These are phyloP conservation scores for Drosophila ohnishii DNA, from an alignment of 1,140 invertebrate genomes.

Conservation along the genomic window DNA sequence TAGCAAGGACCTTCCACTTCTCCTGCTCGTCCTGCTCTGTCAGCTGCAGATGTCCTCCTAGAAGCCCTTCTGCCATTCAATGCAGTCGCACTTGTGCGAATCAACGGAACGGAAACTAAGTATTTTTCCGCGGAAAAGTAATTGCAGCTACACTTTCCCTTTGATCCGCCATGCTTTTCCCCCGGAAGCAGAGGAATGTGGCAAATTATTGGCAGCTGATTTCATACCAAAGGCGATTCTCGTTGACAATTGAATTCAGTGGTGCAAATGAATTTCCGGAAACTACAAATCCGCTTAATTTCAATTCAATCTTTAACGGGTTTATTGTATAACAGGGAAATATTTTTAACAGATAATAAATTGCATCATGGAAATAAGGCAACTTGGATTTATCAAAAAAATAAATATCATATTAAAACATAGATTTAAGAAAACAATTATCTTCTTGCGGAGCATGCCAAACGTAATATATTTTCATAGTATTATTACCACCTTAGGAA, in stretches of 20 bases:
- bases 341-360: background rate
- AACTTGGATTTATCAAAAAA: too few species aligned
- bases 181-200: slow-evolving; percentile 18
- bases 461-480: too few species aligned
- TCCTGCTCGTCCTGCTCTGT: background rate
- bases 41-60: slow-evolving; percentile 23
- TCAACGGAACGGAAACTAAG: slow-evolving; percentile 37
- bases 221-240: slow-evolving; percentile 18
- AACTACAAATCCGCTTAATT: slow-evolving; percentile 5
- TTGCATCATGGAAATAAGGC: background rate
- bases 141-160: slow-evolving; percentile 37
- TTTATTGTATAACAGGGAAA: background rate
- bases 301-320: background rate
- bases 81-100: slow-evolving; percentile 27
- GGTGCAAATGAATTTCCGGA: slow-evolving; percentile 13
- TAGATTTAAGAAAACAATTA: too few species aligned
- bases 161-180: slow-evolving; percentile 8
- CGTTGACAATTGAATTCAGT: slow-evolving; percentile 2
- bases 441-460: too few species aligned
- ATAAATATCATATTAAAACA: too few species aligned
- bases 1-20: background rate
- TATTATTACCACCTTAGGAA: background rate
- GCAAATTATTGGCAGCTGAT: slow-evolving; percentile 34
- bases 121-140: slow-evolving; percentile 44
- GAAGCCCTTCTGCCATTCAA: slow-evolving; percentile 18